Evolutionary conservation across 2,797 vertebrate species (phyloP).

Genomic region (Pogoniulus pusillus): DNA sequence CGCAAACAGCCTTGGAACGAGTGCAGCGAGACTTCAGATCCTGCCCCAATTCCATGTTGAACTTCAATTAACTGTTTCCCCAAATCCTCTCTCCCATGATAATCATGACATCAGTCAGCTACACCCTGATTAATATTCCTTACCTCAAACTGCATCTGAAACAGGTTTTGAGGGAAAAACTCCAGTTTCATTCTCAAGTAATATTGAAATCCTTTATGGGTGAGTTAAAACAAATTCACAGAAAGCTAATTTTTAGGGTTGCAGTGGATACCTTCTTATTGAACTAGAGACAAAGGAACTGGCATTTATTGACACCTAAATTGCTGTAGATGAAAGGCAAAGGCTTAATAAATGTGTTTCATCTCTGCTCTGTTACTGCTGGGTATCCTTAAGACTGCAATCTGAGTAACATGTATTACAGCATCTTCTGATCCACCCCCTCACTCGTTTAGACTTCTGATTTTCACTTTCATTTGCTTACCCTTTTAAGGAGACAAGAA

Average conservation of each 20-base stretch:
- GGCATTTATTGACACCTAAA: background rate
- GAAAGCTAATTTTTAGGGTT: background rate
- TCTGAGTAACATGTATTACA: background rate
- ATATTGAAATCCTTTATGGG: background rate
- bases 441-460: background rate
- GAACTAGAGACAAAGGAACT: background rate
- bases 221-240: background rate
- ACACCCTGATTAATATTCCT: constrained; percentile 55
- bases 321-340: background rate
- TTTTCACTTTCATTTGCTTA: constrained; percentile 2
- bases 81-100: constrained; percentile 56
- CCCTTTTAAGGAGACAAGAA: background rate
- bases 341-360: background rate
- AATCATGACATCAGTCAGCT: constrained; percentile 58
- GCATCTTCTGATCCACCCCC: background rate
- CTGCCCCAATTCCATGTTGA: constrained; percentile 6
- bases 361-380: background rate
- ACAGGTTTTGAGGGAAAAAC: background rate
- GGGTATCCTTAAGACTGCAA: background rate
- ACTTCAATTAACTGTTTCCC: constrained; percentile 63
- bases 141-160: constrained; percentile 54
- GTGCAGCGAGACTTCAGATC: constrained; percentile 18
- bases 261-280: background rate
- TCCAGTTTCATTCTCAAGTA: background rate
- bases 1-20: constrained; percentile 8